phyloP scores from a whole-genome alignment of 2,797 vertebrate genomes.

The Danio choprae region DNA sequence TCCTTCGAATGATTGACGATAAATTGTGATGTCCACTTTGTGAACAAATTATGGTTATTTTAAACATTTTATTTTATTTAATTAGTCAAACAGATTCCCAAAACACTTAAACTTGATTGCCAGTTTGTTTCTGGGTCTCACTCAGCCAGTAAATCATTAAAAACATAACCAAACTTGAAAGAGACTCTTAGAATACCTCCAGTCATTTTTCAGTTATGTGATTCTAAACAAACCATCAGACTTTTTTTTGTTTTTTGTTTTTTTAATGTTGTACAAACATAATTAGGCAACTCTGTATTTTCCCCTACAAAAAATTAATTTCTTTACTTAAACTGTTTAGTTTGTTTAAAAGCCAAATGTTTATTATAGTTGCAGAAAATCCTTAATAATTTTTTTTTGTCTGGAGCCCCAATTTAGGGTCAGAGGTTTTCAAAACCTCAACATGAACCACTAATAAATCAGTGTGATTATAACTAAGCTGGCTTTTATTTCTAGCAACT shows the following conservation, averaged over 20 bases:
- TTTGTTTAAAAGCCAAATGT: background rate
- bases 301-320: background rate
- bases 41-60: background rate
- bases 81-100: background rate
- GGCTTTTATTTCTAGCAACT: slow-evolving; percentile 53
- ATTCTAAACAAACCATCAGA: background rate
- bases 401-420: slow-evolving; percentile 1
- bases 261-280: background rate
- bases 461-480: slow-evolving; percentile 54
- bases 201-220: background rate
- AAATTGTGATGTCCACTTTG: background rate
- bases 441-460: slow-evolving; percentile 37
- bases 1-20: too few species aligned
- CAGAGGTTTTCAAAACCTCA: slow-evolving; percentile 37
- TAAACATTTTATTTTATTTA: background rate
- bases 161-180: background rate
- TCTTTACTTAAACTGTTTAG: background rate
- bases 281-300: background rate
- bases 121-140: background rate
- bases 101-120: background rate
- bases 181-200: background rate
- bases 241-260: too few species aligned
- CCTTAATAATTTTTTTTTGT: slow-evolving; percentile 22
- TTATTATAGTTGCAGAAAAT: background rate
- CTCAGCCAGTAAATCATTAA: background rate